A percentile compares a stretch with the other conserved stretches of the same genome.
Evolutionary conservation across 2,797 vertebrate species (phyloP).

Genomic region (Argentina silus): DNA sequence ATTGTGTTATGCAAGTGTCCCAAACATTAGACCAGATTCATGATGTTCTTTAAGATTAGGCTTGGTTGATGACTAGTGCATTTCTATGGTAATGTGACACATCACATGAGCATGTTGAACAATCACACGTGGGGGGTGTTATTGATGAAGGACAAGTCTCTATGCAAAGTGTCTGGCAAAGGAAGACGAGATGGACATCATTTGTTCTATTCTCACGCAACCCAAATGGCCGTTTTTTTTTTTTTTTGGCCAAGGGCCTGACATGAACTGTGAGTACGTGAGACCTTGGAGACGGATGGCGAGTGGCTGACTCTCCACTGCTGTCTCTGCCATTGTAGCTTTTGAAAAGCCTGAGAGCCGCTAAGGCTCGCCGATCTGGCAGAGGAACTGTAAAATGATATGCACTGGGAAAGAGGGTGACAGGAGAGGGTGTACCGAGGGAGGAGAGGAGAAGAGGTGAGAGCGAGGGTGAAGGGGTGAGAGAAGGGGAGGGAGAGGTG

Average conservation of each 20-base stretch:
- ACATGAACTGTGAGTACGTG: background rate
- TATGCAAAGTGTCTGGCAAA: too few species aligned
- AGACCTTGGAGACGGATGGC: background rate
- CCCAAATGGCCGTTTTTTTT: background rate
- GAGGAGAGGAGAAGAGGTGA: background rate
- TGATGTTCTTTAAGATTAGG: too few species aligned
- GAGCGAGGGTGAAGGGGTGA: background rate
- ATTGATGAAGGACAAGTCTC: too few species aligned
- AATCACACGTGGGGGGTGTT: too few species aligned
- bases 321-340: background rate
- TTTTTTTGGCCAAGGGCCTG: background rate
- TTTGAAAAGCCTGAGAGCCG: too few species aligned
- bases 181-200: too few species aligned
- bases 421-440: background rate
- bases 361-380: background rate
- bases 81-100: too few species aligned
- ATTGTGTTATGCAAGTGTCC: too few species aligned
- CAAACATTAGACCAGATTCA: too few species aligned
- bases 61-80: too few species aligned
- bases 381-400: slow-evolving; percentile 43
- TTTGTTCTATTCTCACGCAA: too few species aligned
- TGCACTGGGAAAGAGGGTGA: background rate
- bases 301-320: background rate
- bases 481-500: slow-evolving; percentile 12
- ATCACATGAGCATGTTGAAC: too few species aligned